Conservation (phyloP, 2,113 vertebrate species). For the Corythornis madagascariensis region DNA sequence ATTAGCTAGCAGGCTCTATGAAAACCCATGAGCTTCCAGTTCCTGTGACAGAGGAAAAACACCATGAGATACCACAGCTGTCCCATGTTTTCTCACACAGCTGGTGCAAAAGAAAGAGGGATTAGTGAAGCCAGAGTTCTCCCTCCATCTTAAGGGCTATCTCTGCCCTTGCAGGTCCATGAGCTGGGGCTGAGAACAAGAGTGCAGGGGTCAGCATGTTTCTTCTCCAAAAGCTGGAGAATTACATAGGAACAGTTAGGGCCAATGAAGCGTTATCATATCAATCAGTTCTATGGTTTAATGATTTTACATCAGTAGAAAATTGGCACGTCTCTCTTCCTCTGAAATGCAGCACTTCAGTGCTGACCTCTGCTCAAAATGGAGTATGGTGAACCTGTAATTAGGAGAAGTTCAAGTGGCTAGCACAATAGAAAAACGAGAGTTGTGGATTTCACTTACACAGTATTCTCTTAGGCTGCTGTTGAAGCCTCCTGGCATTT, state of each 20-base stretch:
- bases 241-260: background rate
- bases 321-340: background rate
- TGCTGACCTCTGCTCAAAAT: background rate
- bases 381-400: background rate
- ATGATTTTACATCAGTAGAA: background rate
- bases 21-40: accelerated
- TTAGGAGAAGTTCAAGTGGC: slow-evolving; percentile 3
- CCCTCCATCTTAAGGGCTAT: background rate
- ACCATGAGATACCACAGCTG: background rate
- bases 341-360: background rate
- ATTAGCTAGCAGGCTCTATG: background rate
- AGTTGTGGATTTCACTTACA: background rate
- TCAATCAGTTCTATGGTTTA: too few relatives aligned
- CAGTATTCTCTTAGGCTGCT: background rate
- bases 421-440: background rate
- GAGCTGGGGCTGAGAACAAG: background rate
- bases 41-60: too few relatives aligned
- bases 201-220: background rate
- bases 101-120: background rate
- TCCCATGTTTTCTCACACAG: accelerated
- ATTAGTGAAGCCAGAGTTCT: background rate
- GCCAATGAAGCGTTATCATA: background rate
- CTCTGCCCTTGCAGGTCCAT: background rate
- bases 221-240: background rate
- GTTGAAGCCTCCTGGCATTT: background rate